A percentile compares a stretch with the other conserved stretches of the same genome.
phyloP scores from a whole-genome alignment of 2,113 vertebrate species.

The Myodes glareolus region DNA sequence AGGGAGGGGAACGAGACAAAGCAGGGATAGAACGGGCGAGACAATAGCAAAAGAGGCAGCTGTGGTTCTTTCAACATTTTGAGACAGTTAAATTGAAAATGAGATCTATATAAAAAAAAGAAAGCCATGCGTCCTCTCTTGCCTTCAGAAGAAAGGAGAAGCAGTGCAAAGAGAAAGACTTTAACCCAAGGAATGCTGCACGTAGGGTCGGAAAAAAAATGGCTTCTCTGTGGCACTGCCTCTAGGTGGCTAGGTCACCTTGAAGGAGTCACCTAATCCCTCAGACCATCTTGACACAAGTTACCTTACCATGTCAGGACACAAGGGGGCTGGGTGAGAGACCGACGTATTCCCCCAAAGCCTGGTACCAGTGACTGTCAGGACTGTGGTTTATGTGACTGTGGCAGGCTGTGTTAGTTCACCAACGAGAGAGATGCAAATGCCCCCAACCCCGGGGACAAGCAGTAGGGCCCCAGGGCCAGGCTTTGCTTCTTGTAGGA shows the following conservation, averaged over 20 bases:
- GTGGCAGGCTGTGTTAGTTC: fast-evolving
- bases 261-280: not conserved
- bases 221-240: fast-evolving
- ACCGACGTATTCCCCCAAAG: not conserved
- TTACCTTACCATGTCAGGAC: fast-evolving
- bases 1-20: not conserved
- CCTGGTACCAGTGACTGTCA: not conserved
- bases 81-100: constrained; percentile 57
- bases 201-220: not conserved
- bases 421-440: not conserved
- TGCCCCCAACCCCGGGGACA: fast-evolving
- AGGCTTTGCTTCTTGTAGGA: not conserved
- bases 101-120: constrained; percentile 18
- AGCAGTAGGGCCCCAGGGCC: not conserved
- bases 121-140: not conserved
- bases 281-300: fast-evolving
- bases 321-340: fast-evolving
- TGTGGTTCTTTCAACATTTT: constrained; percentile 9
- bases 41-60: not conserved
- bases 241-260: not conserved
- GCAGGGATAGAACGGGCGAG: not conserved
- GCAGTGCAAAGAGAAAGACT: not conserved
- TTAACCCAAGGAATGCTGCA: not conserved
- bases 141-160: not conserved
- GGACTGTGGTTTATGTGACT: fast-evolving